A percentile compares a stretch with the other conserved stretches of the same genome.
phyloP scores from a whole-genome alignment of 1,140 invertebrate genomes.

The Cherax destructor region DNA sequence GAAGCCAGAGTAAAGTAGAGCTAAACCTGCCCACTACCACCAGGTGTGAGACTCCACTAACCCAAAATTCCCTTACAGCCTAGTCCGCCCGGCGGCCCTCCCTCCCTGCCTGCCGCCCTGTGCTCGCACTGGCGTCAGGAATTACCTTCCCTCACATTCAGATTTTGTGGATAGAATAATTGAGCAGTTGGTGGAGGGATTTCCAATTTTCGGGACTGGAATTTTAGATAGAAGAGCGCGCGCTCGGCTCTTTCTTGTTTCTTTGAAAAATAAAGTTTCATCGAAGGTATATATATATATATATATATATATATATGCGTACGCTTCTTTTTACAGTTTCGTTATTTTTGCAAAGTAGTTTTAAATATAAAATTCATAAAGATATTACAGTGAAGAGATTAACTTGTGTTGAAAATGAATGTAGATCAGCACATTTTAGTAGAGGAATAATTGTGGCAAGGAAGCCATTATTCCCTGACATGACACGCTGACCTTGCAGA shows the following conservation, averaged over 20 bases:
- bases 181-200: neutral
- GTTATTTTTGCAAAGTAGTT: too few relatives aligned
- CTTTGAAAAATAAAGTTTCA: neutral
- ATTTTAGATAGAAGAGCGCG: neutral
- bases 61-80: neutral
- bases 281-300: too few relatives aligned
- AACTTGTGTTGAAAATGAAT: too few relatives aligned
- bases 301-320: too few relatives aligned
- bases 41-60: neutral
- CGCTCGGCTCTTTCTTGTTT: neutral
- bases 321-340: too few relatives aligned
- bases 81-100: neutral
- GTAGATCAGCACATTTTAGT: too few relatives aligned
- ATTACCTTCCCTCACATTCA: conserved; percentile 16
- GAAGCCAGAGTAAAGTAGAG: neutral
- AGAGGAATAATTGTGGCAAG: too few relatives aligned
- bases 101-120: neutral
- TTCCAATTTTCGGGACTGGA: conserved; percentile 12
- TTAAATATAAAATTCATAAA: too few relatives aligned
- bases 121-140: neutral
- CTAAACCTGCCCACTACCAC: neutral
- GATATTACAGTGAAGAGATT: too few relatives aligned
- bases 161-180: conserved; percentile 5
- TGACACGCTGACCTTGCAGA: too few relatives aligned
- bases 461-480: too few relatives aligned